Evolutionary conservation across 1,140 invertebrate species (phyloP), one percentile per base, ranked within the genome.

Genomic region (Frieseomelitta varia): DNA sequence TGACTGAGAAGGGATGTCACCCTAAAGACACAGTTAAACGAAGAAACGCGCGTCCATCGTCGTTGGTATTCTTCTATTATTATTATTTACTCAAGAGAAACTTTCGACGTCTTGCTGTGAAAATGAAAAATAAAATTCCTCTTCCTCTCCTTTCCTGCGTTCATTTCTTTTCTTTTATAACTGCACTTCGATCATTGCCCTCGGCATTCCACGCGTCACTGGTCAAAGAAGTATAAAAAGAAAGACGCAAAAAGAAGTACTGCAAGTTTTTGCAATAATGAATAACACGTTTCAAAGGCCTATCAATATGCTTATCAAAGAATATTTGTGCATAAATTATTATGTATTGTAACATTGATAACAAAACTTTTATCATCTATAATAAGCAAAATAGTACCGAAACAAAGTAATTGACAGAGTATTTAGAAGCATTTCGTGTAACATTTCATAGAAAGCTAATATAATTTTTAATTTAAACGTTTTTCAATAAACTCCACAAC

Each of bases 71-170:
- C 51, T 67, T 82, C 39, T 83, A 80, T 63, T 73, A 58, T 87
- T 21, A 21, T 84, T 77, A 83, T 87, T 73, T 87, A 85, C n/a
- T 34, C 58, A 65, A 56, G 53, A 34, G 55, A 88, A 56, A 85
- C 34, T 34, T 78, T 76, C 74, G 63, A 84, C 34, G n/a, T 58
- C 27, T 72, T 79, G 79, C 63, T 85, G 73, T 90, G 30, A 30
- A 30, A 90, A 90, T 73, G 30, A 87, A 90, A 90, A 90, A 89
- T 87, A 87, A 74, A 75, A 30, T 80, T 73, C 69, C 71, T 34
- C 21, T n/a, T 27, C 30, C 30, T 27, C 51, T 78, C 21, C 71
- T 30, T 58, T 61, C 76, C 56, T 71, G 79, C 47, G 58, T 76
- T 83, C 15, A 12, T 63, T 27, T 63, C 19, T 53, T 11, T 51